Evolutionary conservation across 2,797 vertebrate genomes (phyloP), one percentile per base, ranked within the genome.

Genomic region (Phataginus tricuspis): DNA sequence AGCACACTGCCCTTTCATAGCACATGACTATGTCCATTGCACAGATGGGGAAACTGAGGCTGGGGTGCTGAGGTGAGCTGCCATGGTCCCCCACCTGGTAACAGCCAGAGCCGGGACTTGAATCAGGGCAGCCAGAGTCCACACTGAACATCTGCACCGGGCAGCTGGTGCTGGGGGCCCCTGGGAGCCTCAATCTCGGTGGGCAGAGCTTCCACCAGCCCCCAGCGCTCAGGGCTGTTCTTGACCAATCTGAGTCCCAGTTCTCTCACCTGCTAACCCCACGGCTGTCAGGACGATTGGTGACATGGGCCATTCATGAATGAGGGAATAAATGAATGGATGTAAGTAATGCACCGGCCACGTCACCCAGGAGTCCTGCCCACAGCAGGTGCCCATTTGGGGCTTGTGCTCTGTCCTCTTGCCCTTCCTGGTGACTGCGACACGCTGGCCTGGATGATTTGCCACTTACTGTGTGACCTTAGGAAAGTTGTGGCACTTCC

Each of bases 101-200:
- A 42, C n/a, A 13, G 55, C 45, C 66, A 39, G 84, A 53, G 34
- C n/a, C 57, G 7, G 18, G 19, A 19, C 42, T 57, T 18, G 63
- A 71, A 51, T 14, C 13, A 31, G 37, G 63, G 25, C 53, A 84
- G 57, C 14, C 49, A 2, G 29, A 68, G 85, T 27, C n/a, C 10
- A 4, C n/a, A 5, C 61, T 31, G 6, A 10, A 7, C 1, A 3
- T n/a, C 63, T 7, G 12, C 15, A 0, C 11, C 49, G 4, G 6
- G 42, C 14, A 51, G 34, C 57, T 8, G 75, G 2, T 11, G 6
- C 9, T 1, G 4, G 13, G 5, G 34, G 10, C 27, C 49, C 63
- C 37, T 0, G 0, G 42, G 51, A n/a, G n/a, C 15, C 2, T 15
- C 14, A 23, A 15, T 4, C 4, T 63, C 6, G 5, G 19, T 19